Base-by-base conservation (phyloP, 2,888 invertebrate species). In the Nomada lathburiana region DNA sequence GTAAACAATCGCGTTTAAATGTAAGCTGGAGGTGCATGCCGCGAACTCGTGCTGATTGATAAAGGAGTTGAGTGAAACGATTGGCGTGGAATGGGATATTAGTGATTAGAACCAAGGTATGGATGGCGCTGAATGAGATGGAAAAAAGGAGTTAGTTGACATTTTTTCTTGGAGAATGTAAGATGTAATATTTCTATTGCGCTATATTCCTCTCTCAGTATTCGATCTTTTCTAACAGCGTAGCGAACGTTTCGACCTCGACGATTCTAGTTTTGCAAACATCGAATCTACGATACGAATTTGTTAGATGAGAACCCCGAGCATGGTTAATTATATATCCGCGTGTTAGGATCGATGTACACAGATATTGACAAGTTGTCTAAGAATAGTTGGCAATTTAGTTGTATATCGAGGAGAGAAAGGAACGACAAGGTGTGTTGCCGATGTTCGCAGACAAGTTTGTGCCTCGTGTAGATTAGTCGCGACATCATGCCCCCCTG, bases 11-110 rank as follows among this genome's bases (percentile, higher is more conserved):
- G 72, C 57, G 36, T 55, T 64, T 9, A 29, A 16, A 63, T 44
- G 47, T 55, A 77, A 77, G 70, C 78, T 42, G 36, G 50, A 42
- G 62, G 50, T 50, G 36, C 77, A 67, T 74, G 78, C 63, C 23
- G 52, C 29, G 52, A 11, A 9, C 52, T 67, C 29, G 65, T 52
- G 57, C 44, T 26, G 2, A 23, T 11, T 42, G n/a, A 9, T 16
- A 36, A 2, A 13, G 4, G 20, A 29, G 18, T 26, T 26, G 13
- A 20, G 13, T 5, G 44, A 44, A 44, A 26, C 26, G 9, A 16
- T 20, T 7, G 36, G 36, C 36, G 36, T 7, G n/a, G 23, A 59
- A 18, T n/a, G 60, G 50, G 18, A 36, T 16, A 44, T 44, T 63
- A 47, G 47, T 26, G 44, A 57, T 26, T 29, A 52, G 23, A 26